These are phyloP conservation scores for Leptinotarsa lineolata DNA, from an alignment of 1,140 invertebrate genomes.

Conservation along the genomic window DNA sequence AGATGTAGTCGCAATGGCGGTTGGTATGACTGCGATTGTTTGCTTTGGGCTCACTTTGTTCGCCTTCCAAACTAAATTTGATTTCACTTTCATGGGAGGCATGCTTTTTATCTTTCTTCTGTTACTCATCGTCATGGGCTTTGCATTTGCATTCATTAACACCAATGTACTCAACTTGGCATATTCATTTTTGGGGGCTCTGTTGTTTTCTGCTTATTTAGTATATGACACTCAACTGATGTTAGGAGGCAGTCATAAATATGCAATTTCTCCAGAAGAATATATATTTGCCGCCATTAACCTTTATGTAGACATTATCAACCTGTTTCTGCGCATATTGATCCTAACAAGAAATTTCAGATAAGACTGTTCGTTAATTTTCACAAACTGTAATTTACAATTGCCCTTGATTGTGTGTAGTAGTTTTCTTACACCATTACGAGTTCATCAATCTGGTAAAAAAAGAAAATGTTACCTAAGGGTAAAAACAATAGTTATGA, in stretches of 20 bases:
- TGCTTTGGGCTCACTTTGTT: constrained; percentile 86
- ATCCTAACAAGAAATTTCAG: too few relatives aligned
- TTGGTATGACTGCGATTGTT: constrained; percentile 79
- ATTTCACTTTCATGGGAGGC: constrained; percentile 86
- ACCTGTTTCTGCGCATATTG: constrained; percentile 88
- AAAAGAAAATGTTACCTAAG: too few relatives aligned
- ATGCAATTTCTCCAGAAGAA: constrained; percentile 91
- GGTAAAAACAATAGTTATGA: too few relatives aligned
- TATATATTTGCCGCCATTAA: constrained; percentile 94
- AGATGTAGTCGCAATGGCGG: constrained; percentile 75
- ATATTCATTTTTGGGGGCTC: constrained; percentile 80
- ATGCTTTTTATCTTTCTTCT: constrained; percentile 76
- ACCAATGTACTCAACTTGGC: constrained; percentile 67
- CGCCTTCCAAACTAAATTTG: constrained; percentile 92
- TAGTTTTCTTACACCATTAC: too few relatives aligned
- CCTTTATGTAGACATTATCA: constrained; percentile 88
- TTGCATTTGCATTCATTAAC: constrained; percentile 74
- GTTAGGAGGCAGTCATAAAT: constrained; percentile 90
- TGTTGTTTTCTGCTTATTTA: constrained; percentile 82
- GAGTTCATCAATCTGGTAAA: too few relatives aligned
- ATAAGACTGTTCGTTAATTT: too few relatives aligned
- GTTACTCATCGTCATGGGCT: constrained; percentile 81
- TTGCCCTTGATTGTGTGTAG: too few relatives aligned
- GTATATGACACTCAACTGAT: constrained; percentile 95
- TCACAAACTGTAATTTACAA: too few relatives aligned